Conservation (phyloP, 2,888 invertebrate species). For the Pterostichus madidus region DNA sequence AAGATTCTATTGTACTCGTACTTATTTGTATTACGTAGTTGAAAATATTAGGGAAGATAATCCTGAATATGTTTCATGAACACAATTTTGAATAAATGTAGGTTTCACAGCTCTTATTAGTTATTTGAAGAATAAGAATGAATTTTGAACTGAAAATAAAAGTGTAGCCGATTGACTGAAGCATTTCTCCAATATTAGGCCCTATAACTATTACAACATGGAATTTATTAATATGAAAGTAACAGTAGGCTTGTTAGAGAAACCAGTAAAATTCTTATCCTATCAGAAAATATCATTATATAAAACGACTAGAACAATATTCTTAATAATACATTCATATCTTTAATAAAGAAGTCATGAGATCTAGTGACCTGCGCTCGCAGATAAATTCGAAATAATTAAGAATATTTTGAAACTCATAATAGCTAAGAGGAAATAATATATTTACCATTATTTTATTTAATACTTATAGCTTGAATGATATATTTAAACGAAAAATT, state of each 20-base stretch:
- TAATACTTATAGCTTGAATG: neutral
- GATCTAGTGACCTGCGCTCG: constrained; percentile 56
- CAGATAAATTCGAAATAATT: constrained; percentile 54
- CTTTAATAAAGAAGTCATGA: constrained; percentile 58
- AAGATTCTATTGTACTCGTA: too few species aligned
- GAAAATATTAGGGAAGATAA: constrained; percentile 25
- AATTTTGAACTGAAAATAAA: neutral
- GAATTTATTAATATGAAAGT: constrained; percentile 26
- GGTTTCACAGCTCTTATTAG: constrained; percentile 46
- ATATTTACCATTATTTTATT: neutral
- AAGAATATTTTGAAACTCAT: constrained; percentile 34
- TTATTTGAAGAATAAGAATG: constrained; percentile 26
- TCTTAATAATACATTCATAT: constrained; percentile 64
- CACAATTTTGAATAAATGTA: constrained; percentile 44
- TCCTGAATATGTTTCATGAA: constrained; percentile 50
- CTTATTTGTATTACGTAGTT: constrained; percentile 5
- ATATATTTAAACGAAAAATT: constrained; percentile 90
- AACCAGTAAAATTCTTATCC: constrained; percentile 53
- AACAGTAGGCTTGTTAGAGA: constrained; percentile 44
- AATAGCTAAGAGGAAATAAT: constrained; percentile 36
- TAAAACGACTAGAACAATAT: constrained; percentile 66
- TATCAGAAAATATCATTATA: constrained; percentile 55
- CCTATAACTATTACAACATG: constrained; percentile 48
- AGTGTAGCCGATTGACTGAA: neutral
- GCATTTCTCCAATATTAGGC: constrained; percentile 39